phyloP scores from a whole-genome alignment of 2,113 vertebrate genomes.

The Rhombomys opimus region DNA sequence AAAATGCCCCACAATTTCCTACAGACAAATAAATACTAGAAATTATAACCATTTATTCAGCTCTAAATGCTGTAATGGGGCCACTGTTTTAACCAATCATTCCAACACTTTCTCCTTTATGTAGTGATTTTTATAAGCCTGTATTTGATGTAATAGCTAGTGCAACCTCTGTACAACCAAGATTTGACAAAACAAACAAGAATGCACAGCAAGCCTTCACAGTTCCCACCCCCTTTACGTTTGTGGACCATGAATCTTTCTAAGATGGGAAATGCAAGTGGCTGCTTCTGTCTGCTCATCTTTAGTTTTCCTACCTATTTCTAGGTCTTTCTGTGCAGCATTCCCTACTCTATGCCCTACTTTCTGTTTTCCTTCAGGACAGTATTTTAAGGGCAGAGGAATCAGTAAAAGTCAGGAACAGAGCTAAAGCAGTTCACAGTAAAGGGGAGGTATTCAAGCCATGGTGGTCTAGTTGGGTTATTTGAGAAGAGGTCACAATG shows the following conservation, averaged over 20 bases:
- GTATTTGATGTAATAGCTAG: background rate
- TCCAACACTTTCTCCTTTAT: background rate
- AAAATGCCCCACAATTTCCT: background rate
- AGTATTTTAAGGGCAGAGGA: background rate
- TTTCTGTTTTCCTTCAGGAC: background rate
- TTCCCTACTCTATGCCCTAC: accelerated
- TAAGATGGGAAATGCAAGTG: background rate
- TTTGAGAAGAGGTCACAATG: accelerated
- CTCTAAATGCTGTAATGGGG: background rate
- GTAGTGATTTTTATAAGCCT: slow-evolving; percentile 17
- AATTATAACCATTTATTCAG: background rate
- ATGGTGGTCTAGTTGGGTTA: background rate
- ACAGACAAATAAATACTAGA: slow-evolving; percentile 11
- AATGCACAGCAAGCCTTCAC: background rate
- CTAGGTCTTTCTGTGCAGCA: background rate
- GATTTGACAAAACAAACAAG: background rate
- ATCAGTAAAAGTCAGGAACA: background rate
- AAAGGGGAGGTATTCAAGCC: background rate
- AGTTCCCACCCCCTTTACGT: background rate
- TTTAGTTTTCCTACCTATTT: accelerated
- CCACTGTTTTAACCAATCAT: background rate
- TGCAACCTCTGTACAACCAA: background rate
- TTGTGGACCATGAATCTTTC: background rate
- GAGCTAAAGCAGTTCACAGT: background rate
- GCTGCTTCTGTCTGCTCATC: accelerated